Conservation (phyloP, 2,888 invertebrate genomes). For the Anarsia innoxiella region DNA sequence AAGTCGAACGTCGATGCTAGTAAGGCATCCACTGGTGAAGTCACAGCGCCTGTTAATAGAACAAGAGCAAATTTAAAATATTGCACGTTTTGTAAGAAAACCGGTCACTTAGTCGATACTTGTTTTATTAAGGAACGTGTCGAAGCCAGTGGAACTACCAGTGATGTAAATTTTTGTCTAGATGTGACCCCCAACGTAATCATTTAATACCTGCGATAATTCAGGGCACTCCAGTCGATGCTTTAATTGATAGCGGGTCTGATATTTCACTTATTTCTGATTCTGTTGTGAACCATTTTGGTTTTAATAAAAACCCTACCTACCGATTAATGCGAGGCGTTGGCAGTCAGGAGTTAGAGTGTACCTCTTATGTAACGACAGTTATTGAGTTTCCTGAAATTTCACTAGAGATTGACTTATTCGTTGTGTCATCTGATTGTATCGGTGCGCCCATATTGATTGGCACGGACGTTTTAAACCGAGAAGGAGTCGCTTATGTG, state of each 20-base stretch:
- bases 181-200: not conserved
- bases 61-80: not conserved
- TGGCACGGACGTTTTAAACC: no score
- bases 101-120: conserved; percentile 17
- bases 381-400: conserved; percentile 19
- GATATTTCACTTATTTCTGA: no score
- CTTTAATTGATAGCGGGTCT: no score
- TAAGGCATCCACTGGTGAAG: not conserved
- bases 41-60: no score
- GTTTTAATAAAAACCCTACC: conserved; percentile 10
- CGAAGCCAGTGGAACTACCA: not conserved
- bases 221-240: conserved; percentile 19
- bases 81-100: conserved; percentile 22
- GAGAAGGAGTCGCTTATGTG: conserved; percentile 21
- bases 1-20: not conserved
- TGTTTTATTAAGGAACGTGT: conserved; percentile 19
- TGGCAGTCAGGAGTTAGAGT: conserved; percentile 19
- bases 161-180: conserved; percentile 3
- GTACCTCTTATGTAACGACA: conserved; percentile 18
- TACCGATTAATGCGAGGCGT: conserved; percentile 19
- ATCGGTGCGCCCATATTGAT: conserved; percentile 20
- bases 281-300: conserved; percentile 15
- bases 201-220: conserved; percentile 19
- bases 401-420: conserved; percentile 21
- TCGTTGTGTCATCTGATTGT: conserved; percentile 15